Evolutionary conservation across 2,113 vertebrate genomes (phyloP).

Genomic region (Tichodroma muraria): DNA sequence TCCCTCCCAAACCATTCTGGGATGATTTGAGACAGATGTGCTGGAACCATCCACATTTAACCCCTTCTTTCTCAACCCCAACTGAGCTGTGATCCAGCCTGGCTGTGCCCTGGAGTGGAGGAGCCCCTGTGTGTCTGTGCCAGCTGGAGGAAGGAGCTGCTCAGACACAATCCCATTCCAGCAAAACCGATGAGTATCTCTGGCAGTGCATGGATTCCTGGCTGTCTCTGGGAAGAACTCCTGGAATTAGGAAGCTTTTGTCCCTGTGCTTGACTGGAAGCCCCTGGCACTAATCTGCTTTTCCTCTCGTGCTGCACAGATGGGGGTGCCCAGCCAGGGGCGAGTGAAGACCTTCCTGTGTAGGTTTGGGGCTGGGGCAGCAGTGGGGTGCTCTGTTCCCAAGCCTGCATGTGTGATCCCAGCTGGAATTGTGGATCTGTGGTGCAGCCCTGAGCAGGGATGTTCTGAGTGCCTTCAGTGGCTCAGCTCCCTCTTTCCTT

Average conservation of each 20-base stretch:
- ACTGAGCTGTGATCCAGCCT: background rate
- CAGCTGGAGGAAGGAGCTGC: background rate
- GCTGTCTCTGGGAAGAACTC: background rate
- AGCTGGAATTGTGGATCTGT: rapidly evolving
- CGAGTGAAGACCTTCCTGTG: background rate
- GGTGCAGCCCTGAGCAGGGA: background rate
- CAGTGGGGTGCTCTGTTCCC: background rate
- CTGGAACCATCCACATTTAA: background rate
- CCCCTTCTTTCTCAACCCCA: background rate
- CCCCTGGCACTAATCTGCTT: background rate
- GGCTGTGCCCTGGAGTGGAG: background rate
- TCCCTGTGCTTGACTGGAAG: background rate
- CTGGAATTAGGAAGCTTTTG: background rate
- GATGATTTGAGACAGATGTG: background rate
- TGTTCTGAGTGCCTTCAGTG: rapidly evolving
- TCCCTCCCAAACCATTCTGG: background rate
- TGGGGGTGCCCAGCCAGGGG: background rate
- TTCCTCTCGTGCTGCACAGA: background rate
- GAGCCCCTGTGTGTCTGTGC: background rate
- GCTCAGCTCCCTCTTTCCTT: background rate
- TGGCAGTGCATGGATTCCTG: background rate
- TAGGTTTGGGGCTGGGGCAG: background rate
- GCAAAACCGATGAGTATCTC: background rate
- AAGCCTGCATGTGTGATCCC: background rate
- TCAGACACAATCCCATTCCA: background rate